Base-by-base conservation (phyloP, 2,113 vertebrate species). In the Upupa epops region DNA sequence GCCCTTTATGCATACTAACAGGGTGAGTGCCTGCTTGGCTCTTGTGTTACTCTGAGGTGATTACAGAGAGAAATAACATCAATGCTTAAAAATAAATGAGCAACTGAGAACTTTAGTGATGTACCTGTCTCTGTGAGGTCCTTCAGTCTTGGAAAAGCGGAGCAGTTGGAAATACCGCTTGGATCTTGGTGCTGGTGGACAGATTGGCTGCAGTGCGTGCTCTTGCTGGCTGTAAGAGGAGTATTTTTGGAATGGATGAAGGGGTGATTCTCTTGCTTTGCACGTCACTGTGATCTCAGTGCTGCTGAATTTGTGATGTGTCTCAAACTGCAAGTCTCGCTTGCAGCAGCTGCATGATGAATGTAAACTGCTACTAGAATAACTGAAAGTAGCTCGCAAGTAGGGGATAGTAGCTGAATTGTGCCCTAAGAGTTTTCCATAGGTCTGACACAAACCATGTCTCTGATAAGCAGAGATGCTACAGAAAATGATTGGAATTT, bases 211-310 rank as follows among this genome's bases (percentile, higher is more conserved):
- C 91, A 87, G 83, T 2, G 51, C 1, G 29, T 81, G 88, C 81
- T 89, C 72, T 52, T 9, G 28, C 72, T 82, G 55, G 59, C 88
- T 70, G 85, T 77, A 76, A 25, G 52, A 84, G 88, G 70, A 93
- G 42, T 87, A 71, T 87, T 85, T 93, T 94, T 66, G 91, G 91
- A 89, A 85, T 48, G 83, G 78, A 78, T 73, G 73, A 84, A 93
- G 60, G 75, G 88, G 86, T 74, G 88, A 94, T 94, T 89, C 91
- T 94, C 86, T 70, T 63, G 82, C 70, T 77, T 84, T 82, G 82
- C 86, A 88, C 88, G 88, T 95, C 93, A 94, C 86, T 91, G 74
- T 94, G 93, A 95, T 86, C 94, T 94, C 94, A 88, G 63, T 46
- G 75, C 85, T 94, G 94, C 88, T 17, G 86, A 91, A 73, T 84